Evolutionary conservation across 53 echinoderm and acorn worm genomes (phyloP).

Genomic region (Apostichopus leukothele): DNA sequence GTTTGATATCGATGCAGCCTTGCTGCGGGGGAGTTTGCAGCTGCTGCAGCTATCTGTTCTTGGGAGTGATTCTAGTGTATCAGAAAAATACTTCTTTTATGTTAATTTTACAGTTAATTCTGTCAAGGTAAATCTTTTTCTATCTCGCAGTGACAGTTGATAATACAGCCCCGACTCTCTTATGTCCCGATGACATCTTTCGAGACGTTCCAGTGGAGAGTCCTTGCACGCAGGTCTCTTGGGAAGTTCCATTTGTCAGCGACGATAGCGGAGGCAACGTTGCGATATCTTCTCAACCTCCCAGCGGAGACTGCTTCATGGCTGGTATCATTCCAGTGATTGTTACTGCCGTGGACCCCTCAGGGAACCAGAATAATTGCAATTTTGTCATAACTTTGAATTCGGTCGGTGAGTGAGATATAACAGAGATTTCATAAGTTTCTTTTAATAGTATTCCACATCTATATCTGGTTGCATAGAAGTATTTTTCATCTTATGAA

Average conservation of each 20-base stretch:
- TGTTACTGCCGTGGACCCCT: slow-evolving; percentile 4
- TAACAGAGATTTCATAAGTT: no score
- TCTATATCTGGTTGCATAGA: no score
- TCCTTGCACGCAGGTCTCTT: slow-evolving; percentile 19
- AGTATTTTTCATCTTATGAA: no score
- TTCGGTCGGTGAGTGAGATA: slow-evolving; percentile 1
- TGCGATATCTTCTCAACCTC: not conserved
- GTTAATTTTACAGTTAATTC: no score
- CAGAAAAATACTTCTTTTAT: no score
- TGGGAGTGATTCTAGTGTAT: no score
- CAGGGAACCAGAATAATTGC: slow-evolving; percentile 13
- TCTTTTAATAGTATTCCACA: no score
- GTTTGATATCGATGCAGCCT: no score
- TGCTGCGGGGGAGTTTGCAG: no score
- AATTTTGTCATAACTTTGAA: not conserved
- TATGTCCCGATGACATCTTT: slow-evolving; percentile 3
- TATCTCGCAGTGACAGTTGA: not conserved
- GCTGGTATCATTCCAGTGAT: not conserved
- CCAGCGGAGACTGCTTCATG: not conserved
- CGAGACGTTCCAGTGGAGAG: not conserved
- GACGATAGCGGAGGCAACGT: slow-evolving; percentile 27
- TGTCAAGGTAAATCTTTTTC: no score
- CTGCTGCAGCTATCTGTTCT: no score
- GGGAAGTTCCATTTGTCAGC: slow-evolving; percentile 9
- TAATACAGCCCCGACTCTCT: not conserved